These are phyloP conservation scores for Stenichneumon culpator DNA, from an alignment of 2,888 invertebrate genomes.

Conservation along the genomic window DNA sequence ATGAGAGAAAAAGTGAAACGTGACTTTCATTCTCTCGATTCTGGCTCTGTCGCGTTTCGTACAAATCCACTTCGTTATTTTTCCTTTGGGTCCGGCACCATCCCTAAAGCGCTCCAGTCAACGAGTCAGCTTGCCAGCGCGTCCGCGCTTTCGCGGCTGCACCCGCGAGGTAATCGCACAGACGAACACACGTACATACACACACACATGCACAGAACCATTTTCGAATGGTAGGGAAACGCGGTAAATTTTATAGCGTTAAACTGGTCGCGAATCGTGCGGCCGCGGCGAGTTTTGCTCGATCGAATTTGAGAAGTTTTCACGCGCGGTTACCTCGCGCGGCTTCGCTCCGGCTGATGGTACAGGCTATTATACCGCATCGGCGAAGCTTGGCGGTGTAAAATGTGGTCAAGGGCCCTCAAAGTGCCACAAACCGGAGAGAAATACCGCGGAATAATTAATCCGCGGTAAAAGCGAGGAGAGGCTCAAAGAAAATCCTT, in stretches of 20 bases:
- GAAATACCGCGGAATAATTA: slow-evolving; percentile 23
- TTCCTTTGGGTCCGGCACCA: not conserved
- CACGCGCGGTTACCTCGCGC: slow-evolving; percentile 42
- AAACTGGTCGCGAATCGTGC: slow-evolving; percentile 35
- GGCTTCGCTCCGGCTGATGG: slow-evolving; percentile 12
- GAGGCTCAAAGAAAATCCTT: not conserved
- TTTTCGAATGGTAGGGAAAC: slow-evolving; percentile 16
- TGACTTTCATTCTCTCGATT: slow-evolving; percentile 3
- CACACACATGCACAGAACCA: not conserved
- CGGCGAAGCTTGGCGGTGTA: slow-evolving; percentile 27
- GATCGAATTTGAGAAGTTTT: slow-evolving; percentile 61
- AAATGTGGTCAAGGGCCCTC: slow-evolving; percentile 27
- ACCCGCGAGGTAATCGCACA: slow-evolving; percentile 5
- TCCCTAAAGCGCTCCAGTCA: not conserved
- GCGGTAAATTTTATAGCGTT: slow-evolving; percentile 41
- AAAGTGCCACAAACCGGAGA: slow-evolving; percentile 14
- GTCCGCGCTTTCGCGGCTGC: not conserved
- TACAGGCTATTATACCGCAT: slow-evolving; percentile 9
- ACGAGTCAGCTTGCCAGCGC: not conserved
- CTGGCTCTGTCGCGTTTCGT: not conserved
- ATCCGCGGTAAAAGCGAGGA: slow-evolving; percentile 4
- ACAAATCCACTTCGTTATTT: not conserved
- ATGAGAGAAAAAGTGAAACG: not conserved
- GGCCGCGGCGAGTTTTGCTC: slow-evolving; percentile 32
- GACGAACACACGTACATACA: too few relatives aligned